Evolutionary conservation across 2,888 invertebrate species (phyloP).

Genomic region (Stenchaetothrips biformis): DNA sequence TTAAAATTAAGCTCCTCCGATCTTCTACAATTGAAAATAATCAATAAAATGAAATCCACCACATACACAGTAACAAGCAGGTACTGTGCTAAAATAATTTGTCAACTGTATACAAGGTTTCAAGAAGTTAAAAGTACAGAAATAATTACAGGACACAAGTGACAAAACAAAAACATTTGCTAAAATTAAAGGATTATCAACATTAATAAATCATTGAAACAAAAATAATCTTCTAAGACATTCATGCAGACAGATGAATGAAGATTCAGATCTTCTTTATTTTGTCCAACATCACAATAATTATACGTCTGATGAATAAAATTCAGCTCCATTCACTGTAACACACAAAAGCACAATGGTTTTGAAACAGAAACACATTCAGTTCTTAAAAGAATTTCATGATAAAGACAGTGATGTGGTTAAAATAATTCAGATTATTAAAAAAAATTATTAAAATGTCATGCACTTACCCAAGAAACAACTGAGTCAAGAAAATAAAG

Average conservation of each 20-base stretch:
- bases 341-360: background rate
- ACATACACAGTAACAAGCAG: constrained; percentile 3
- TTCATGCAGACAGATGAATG: constrained; percentile 1
- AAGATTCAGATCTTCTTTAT: background rate
- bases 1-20: too few species aligned
- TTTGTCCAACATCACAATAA: background rate
- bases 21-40: too few species aligned
- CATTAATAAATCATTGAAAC: constrained; percentile 25
- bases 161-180: constrained; percentile 5
- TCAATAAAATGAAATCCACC: background rate
- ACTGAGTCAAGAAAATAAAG: background rate
- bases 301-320: background rate
- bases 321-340: background rate
- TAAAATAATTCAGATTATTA: background rate
- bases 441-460: background rate
- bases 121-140: background rate
- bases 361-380: background rate
- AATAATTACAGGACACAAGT: background rate
- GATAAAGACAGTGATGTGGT: background rate
- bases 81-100: constrained; percentile 27
- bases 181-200: constrained; percentile 22
- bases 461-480: background rate
- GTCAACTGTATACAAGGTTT: background rate
- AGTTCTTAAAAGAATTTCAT: background rate
- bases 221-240: constrained; percentile 17